Base-by-base conservation (phyloP, 1,140 invertebrate species). In the Pemphigus obesinymphae region DNA sequence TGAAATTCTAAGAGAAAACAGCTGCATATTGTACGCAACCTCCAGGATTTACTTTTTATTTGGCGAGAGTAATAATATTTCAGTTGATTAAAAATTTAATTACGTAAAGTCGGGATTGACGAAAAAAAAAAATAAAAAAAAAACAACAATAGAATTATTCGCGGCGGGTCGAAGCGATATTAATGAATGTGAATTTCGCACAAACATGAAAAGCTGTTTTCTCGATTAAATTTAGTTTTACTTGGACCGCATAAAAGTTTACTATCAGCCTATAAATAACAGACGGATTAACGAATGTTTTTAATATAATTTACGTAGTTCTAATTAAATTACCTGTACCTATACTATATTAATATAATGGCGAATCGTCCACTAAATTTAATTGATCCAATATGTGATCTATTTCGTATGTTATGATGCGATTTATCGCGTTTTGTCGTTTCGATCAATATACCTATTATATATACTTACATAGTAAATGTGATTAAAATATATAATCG, bases 161-260 rank as follows among this genome's bases (percentile, higher is more conserved):
- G 53, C 53, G 53, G n/a, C n/a, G n/a, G 53, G 53, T 23, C 3
- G 10, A 26, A 26, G 26, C 11, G 53, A 58, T 26, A 58, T n/a
- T 58, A 58, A 58, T 13, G 11, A 26, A 13, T 58, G 53, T 58
- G 53, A 13, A 23, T 85, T 82, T 85, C 84, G 82, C 84, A 83
- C 63, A 76, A 50, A 82, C 72, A 10, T 17, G 45, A 31, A 87
- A 70, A 70, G 26, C 37, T 31, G 29, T 5, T 20, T 63, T 34
- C 34, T 63, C 15, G 31, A 34, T 63, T 34, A 63, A 63, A 63
- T 34, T 63, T 6, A 29, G 31, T 63, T 63, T 63, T 63, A 34
- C 17, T 63, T 7, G 17, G 20, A 63, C 7, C 20, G n/a, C n/a
- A n/a, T 63, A 10, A 20, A 63, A 3, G 61, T 63, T 63, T n/a